These are phyloP conservation scores for Pygoscelis adeliae DNA, from an alignment of 2,113 vertebrate species.

Conservation along the genomic window DNA sequence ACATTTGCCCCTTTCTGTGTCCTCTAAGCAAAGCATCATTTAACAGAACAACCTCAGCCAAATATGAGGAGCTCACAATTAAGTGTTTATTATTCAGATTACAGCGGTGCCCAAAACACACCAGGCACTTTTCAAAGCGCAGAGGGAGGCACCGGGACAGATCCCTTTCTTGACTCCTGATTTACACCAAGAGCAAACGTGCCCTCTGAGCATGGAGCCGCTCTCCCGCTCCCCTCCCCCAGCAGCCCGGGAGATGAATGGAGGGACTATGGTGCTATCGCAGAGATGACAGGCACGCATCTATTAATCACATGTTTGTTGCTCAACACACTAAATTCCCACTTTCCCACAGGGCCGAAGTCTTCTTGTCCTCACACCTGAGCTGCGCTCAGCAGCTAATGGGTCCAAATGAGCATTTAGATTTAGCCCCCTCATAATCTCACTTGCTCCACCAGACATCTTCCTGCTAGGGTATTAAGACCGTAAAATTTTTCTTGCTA, in stretches of 20 bases:
- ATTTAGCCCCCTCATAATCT: background rate
- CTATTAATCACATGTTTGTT: background rate
- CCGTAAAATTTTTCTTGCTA: background rate
- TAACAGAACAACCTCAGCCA: slow-evolving; percentile 15
- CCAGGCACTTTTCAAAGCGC: background rate
- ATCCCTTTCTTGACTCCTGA: background rate
- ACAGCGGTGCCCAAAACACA: background rate
- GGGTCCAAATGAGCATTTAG: background rate
- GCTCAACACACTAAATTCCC: background rate
- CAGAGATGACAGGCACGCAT: background rate
- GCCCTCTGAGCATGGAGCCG: accelerated
- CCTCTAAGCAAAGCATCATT: slow-evolving; percentile 27
- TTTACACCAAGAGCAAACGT: background rate
- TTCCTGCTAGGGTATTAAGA: background rate
- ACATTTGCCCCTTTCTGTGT: slow-evolving; percentile 36
- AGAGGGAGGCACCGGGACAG: background rate
- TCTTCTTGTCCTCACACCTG: background rate
- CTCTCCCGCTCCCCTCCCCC: background rate
- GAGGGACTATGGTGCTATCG: accelerated
- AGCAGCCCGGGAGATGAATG: background rate
- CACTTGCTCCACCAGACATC: background rate
- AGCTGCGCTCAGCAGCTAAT: background rate
- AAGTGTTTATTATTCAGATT: background rate
- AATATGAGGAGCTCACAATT: background rate
- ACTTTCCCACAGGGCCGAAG: background rate